These are phyloP conservation scores for Brachyhypopomus occidentalis DNA, from an alignment of 2,113 vertebrate species.

Conservation along the genomic window DNA sequence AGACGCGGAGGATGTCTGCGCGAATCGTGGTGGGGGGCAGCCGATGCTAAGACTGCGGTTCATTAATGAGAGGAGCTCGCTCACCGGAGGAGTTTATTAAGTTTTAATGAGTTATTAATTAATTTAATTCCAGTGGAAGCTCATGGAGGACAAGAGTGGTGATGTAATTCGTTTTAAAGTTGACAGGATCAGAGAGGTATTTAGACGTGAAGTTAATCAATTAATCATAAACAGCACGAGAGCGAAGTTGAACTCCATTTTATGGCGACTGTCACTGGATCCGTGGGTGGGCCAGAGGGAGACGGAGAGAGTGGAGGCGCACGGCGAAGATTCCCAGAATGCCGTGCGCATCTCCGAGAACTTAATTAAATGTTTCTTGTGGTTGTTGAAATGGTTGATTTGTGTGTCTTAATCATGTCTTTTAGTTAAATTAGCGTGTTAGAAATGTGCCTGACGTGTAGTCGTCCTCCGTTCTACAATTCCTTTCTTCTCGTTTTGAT, in stretches of 20 bases:
- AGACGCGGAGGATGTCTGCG: conserved; percentile 31
- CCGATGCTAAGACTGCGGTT: conserved; percentile 30
- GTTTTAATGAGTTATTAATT: conserved; percentile 62
- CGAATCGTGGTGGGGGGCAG: conserved; percentile 10
- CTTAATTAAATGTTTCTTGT: too few species aligned
- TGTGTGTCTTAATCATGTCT: too few species aligned
- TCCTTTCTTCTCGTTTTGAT: too few species aligned
- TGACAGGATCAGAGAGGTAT: conserved; percentile 17
- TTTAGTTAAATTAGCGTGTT: too few species aligned
- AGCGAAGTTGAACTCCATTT: conserved; percentile 42
- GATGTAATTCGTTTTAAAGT: conserved; percentile 50
- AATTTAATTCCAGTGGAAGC: conserved; percentile 52
- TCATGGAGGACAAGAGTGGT: conserved; percentile 30
- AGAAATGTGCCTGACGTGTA: too few species aligned
- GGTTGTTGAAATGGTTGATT: too few species aligned
- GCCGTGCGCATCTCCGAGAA: too few species aligned
- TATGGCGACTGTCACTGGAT: too few species aligned
- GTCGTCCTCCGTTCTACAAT: too few species aligned
- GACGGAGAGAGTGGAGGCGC: too few species aligned
- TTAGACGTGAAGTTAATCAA: conserved; percentile 37
- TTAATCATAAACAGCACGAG: conserved; percentile 38
- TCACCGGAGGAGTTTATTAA: conserved; percentile 57
- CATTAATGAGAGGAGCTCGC: conserved; percentile 35
- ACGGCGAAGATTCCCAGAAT: too few species aligned
- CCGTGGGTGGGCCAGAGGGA: too few species aligned